A percentile compares a stretch with the other conserved stretches of the same genome.
Conservation (phyloP, 2,113 vertebrate species). For the Oncorhynchus mykiss region DNA sequence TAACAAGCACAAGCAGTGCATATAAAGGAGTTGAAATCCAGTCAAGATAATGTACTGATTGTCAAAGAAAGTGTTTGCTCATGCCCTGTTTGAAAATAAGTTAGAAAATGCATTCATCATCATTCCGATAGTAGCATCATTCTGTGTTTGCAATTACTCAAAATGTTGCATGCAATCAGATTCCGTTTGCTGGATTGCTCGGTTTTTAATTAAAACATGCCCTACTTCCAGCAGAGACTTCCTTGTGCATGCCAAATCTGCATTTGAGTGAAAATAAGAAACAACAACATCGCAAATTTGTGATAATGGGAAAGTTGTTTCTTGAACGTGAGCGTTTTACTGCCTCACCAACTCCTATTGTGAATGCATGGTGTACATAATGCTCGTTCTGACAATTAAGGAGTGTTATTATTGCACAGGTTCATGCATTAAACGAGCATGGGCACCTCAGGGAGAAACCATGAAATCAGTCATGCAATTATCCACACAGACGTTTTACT, state of each 20-base stretch:
- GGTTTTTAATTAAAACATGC: constrained; percentile 37
- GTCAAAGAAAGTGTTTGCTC: background rate
- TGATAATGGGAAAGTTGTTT: constrained; percentile 16
- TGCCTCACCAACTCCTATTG: constrained; percentile 1
- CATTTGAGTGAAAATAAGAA: background rate
- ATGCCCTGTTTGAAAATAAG: constrained; percentile 8
- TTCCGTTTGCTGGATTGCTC: constrained; percentile 31
- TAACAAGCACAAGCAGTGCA: background rate
- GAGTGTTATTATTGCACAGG: constrained; percentile 38
- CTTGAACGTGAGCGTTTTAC: constrained; percentile 1
- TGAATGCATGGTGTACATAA: constrained; percentile 16
- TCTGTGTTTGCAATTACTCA: constrained; percentile 41
- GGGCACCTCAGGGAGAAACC: constrained; percentile 32
- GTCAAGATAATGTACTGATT: background rate
- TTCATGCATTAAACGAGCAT: constrained; percentile 47
- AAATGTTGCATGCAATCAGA: constrained; percentile 44
- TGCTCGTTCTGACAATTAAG: constrained; percentile 35
- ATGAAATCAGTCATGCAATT: constrained; percentile 54
- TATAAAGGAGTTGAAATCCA: background rate
- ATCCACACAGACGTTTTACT: constrained; percentile 51
- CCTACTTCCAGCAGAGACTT: constrained; percentile 28
- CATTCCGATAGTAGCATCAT: constrained; percentile 24
- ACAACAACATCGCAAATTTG: constrained; percentile 17
- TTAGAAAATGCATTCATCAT: constrained; percentile 33
- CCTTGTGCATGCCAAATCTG: constrained; percentile 28